Evolutionary conservation across 2,797 vertebrate species (phyloP), one percentile per base, ranked within the genome.

Genomic region (Phataginus tetradactyla): DNA sequence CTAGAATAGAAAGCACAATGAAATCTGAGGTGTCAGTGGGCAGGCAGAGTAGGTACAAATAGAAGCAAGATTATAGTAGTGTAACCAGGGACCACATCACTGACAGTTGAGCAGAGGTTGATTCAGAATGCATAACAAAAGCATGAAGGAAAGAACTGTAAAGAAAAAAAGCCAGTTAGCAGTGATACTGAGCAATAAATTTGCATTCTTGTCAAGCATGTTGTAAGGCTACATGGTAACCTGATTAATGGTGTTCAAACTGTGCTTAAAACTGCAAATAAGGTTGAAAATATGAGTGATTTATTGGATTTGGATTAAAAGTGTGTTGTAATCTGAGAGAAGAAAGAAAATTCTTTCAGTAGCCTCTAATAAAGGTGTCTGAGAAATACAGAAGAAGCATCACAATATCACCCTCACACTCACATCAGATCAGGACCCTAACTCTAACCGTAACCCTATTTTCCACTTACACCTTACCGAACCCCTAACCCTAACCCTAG

Each of bases 261-360:
- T 84, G 34, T 32, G 10, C 61, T 72, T 93, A 90, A 86, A 68
- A 55, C 45, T 75, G 11, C 64, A 90, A 78, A 63, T 80, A 37
- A 95, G 88, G 5, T 57, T 66, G 57, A 85, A 92, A 91, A 68
- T 74, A 88, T 17, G 29, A 79, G 4, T 86, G 21, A 74, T 66
- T 53, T 66, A 55, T 91, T 92, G 61, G 23, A 74, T 84, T 95
- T 68, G 7, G 4, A 17, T 49, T 83, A 69, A 93, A 94, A 92
- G 12, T 59, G 8, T 53, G 29, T 14, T n/a, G 11, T 63, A 68
- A 61, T 34, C 49, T 34, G 20, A 63, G 86, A 74, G 57, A 86
- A 90, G 4, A 1, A 78, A 69, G 15, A 59, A 61, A 61, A 59
- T 25, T 71, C 2, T 90, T 89, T 72, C 51, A 85, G 10, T 71